Evolutionary conservation across 2,113 vertebrate species (phyloP).

Genomic region (Anarhynchus alexandrinus): DNA sequence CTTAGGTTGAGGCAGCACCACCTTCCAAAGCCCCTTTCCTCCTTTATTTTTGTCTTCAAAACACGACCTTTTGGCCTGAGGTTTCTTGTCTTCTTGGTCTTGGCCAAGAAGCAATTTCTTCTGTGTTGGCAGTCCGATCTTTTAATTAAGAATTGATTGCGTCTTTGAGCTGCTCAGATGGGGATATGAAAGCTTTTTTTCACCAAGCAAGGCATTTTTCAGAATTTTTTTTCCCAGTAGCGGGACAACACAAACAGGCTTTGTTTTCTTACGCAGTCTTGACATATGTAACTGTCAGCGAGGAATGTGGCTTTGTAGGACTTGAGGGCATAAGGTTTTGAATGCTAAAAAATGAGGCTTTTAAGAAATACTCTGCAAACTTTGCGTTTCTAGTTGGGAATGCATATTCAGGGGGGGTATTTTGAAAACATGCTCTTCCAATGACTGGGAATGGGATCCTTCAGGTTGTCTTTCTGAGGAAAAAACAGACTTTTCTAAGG

Average conservation of each 20-base stretch:
- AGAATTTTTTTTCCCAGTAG: background rate
- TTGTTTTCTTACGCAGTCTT: conserved; percentile 1
- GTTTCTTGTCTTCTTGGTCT: background rate
- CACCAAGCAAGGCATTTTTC: background rate
- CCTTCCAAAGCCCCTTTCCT: background rate
- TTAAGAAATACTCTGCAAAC: background rate
- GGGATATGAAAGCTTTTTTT: background rate
- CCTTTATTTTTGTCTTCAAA: background rate
- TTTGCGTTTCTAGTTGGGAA: background rate
- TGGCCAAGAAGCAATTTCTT: background rate
- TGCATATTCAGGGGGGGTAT: background rate
- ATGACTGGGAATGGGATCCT: background rate
- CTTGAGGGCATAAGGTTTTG: background rate
- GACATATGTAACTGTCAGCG: background rate
- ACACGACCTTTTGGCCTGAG: background rate
- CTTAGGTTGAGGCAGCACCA: background rate
- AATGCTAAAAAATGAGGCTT: background rate
- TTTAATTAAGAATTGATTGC: conserved; percentile 24
- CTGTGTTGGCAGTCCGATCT: background rate
- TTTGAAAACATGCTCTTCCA: background rate
- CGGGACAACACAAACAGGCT: conserved; percentile 19
- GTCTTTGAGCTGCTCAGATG: background rate
- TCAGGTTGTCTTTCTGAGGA: background rate
- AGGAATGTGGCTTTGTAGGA: conserved; percentile 22
- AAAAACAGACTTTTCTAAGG: background rate